Conservation (phyloP, 1,140 invertebrate genomes). For the Drosophila sulfurigaster region DNA sequence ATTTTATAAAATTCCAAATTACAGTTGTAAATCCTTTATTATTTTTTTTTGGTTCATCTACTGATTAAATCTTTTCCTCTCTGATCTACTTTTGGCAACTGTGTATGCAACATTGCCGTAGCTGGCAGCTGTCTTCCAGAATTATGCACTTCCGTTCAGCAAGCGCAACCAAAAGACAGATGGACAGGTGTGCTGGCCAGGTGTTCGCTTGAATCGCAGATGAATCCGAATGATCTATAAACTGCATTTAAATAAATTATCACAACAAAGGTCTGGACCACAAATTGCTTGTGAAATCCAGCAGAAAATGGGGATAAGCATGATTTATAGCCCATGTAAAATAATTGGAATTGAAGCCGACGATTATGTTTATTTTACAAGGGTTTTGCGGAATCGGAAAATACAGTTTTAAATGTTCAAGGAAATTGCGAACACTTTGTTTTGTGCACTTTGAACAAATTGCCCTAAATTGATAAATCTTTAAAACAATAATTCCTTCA, state of each 20-base stretch:
- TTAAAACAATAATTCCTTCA: too few species aligned
- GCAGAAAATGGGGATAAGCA: not conserved
- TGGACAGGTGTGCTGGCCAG: slow-evolving; percentile 34
- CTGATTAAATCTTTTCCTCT: not conserved
- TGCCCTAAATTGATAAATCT: too few species aligned
- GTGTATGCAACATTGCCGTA: not conserved
- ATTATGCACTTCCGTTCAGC: slow-evolving; percentile 54
- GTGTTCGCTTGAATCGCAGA: slow-evolving; percentile 36
- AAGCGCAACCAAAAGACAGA: slow-evolving; percentile 14
- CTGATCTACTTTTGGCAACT: slow-evolving; percentile 23
- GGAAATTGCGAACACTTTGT: too few species aligned
- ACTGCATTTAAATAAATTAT: slow-evolving; percentile 77
- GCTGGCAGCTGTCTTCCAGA: slow-evolving; percentile 46
- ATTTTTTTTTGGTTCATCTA: slow-evolving; percentile 4
- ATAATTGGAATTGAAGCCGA: not conserved
- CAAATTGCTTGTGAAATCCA: slow-evolving; percentile 6
- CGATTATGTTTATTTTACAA: not conserved
- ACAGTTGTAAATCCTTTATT: slow-evolving; percentile 13
- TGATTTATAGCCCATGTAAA: not conserved
- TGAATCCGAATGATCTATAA: slow-evolving; percentile 55
- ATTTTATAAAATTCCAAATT: not conserved
- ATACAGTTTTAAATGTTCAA: too few species aligned
- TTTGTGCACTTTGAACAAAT: too few species aligned
- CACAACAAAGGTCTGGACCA: slow-evolving; percentile 49
- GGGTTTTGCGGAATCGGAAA: not conserved